These are phyloP conservation scores for Drosophila watanabei DNA, from an alignment of 1,140 invertebrate species.

Conservation along the genomic window DNA sequence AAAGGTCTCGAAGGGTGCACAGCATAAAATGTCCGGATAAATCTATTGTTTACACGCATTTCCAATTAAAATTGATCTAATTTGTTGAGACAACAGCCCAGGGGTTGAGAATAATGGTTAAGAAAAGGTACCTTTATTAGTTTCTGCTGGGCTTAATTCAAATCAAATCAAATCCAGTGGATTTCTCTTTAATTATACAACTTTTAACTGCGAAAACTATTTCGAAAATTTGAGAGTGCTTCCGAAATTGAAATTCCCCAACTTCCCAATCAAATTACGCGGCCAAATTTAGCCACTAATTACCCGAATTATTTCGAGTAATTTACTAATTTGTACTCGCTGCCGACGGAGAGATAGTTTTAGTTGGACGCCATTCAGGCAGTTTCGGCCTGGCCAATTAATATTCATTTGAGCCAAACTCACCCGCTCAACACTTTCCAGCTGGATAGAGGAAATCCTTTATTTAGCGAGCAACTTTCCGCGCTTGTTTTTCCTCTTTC, in stretches of 20 bases:
- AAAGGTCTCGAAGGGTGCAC: not conserved
- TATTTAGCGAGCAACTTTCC: slow-evolving; percentile 45
- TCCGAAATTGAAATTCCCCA: slow-evolving; percentile 11
- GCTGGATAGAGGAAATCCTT: slow-evolving; percentile 40
- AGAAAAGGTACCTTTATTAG: not conserved
- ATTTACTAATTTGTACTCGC: slow-evolving; percentile 46
- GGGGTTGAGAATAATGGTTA: not conserved
- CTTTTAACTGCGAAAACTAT: not conserved
- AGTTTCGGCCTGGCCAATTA: slow-evolving; percentile 35
- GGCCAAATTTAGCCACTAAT: slow-evolving; percentile 28
- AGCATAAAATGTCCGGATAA: slow-evolving; percentile 17
- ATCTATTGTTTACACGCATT: slow-evolving; percentile 17
- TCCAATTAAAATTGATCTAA: slow-evolving; percentile 35
- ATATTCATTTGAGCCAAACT: slow-evolving; percentile 52
- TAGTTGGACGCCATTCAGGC: slow-evolving; percentile 27
- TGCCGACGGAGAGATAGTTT: slow-evolving; percentile 13
- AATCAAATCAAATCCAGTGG: not conserved
- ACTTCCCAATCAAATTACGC: slow-evolving; percentile 21
- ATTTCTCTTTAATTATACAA: not conserved
- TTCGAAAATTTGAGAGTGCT: not conserved
- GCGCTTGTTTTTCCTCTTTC: slow-evolving; percentile 41
- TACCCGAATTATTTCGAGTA: slow-evolving; percentile 37
- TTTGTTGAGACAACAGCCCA: slow-evolving; percentile 24
- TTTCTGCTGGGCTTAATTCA: not conserved
- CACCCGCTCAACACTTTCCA: slow-evolving; percentile 30